Conservation (phyloP, 2,797 vertebrate species). For the Rhinoraja longicauda region DNA sequence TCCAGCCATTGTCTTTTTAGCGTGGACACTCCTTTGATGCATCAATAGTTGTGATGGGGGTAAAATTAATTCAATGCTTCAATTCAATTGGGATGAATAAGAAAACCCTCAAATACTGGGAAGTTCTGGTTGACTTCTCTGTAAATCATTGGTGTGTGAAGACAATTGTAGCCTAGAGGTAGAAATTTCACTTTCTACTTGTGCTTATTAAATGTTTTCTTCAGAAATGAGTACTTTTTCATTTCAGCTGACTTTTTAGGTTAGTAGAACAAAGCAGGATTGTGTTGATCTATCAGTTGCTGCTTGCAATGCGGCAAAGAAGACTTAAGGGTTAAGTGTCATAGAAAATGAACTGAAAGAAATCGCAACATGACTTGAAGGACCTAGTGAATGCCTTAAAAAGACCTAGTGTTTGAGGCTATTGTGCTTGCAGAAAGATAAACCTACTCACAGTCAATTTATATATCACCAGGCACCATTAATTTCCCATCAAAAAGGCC, state of each 20-base stretch:
- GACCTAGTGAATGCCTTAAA: not conserved
- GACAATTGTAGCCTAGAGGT: not conserved
- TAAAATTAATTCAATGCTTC: not conserved
- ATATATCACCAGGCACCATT: not conserved
- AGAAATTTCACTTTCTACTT: not conserved
- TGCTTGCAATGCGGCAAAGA: not conserved
- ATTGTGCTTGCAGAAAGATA: not conserved
- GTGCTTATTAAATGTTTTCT: slow-evolving; percentile 1
- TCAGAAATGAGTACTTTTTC: slow-evolving; percentile 19
- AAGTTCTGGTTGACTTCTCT: not conserved
- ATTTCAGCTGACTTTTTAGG: not conserved
- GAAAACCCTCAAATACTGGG: not conserved
- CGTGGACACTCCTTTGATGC: slow-evolving; percentile 8
- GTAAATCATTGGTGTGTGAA: not conserved
- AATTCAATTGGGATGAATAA: slow-evolving; percentile 19
- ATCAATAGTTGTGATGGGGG: not conserved
- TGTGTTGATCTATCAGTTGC: not conserved
- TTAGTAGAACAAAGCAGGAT: slow-evolving; percentile 12
- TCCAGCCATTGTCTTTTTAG: slow-evolving; percentile 28
- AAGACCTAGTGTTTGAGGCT: not conserved
- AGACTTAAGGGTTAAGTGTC: not conserved
- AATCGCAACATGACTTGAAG: not conserved
- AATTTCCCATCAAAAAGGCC: not conserved
- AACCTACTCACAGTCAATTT: not conserved
- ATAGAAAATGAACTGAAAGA: not conserved